Evolutionary conservation across 2,113 vertebrate species (phyloP).

Genomic region (Jaculus jaculus): DNA sequence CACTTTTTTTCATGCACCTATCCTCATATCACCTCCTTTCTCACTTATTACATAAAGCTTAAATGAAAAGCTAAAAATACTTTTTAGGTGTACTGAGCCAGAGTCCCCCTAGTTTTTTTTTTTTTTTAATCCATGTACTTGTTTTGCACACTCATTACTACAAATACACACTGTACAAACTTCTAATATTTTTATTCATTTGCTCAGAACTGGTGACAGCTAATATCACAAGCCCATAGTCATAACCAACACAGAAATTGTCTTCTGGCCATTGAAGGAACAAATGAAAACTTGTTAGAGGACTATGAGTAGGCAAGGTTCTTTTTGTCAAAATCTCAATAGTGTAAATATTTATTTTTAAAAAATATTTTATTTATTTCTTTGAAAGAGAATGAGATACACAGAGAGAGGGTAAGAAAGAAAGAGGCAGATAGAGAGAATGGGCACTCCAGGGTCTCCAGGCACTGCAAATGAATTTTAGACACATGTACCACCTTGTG

Average conservation of each 20-base stretch:
- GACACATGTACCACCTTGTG: too few relatives aligned
- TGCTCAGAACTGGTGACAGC: not conserved
- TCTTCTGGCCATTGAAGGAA: not conserved
- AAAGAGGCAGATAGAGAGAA: too few relatives aligned
- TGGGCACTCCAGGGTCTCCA: too few relatives aligned
- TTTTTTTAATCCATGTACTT: not conserved
- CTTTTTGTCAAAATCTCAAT: not conserved
- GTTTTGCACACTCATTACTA: not conserved
- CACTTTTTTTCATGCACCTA: constrained; percentile 13
- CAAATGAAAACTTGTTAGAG: not conserved
- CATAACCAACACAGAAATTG: not conserved
- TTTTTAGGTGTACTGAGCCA: not conserved
- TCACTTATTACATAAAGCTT: constrained; percentile 48
- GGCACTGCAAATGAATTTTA: too few relatives aligned
- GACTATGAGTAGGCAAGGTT: not conserved
- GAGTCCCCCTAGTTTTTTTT: not conserved
- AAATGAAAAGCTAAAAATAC: constrained; percentile 8
- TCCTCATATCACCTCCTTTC: constrained; percentile 44
- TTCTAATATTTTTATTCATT: not conserved
- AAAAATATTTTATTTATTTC: too few relatives aligned
- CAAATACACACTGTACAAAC: not conserved
- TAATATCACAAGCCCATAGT: not conserved
- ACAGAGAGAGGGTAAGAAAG: too few relatives aligned
- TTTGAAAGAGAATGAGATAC: too few relatives aligned
- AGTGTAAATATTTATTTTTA: too few relatives aligned